Evolutionary conservation across 1,140 invertebrate species (phyloP).

Genomic region (Diprion similis): DNA sequence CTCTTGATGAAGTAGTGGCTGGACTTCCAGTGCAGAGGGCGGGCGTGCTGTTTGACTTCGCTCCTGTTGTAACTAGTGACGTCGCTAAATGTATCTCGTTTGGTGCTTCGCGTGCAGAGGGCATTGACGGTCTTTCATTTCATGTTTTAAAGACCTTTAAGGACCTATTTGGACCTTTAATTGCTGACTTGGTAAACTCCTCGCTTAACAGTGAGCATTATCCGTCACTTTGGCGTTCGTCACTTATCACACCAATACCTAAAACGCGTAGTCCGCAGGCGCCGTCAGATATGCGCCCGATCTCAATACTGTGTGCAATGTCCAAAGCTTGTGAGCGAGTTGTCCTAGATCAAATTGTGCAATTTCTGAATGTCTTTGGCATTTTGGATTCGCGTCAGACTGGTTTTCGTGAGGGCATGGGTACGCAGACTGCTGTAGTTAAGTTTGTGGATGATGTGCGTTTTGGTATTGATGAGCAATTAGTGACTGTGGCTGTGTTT

Average conservation of each 20-base stretch:
- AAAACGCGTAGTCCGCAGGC: neutral
- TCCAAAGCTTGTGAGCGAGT: neutral
- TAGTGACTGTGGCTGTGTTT: conserved; percentile 14
- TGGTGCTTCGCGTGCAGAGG: neutral
- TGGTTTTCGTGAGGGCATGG: conserved; percentile 17
- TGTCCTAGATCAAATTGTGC: neutral
- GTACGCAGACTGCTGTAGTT: conserved; percentile 14
- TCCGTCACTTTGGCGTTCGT: neutral
- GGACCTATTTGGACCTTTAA: neutral
- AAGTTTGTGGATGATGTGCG: conserved; percentile 14
- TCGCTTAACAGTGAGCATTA: neutral
- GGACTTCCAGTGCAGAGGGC: neutral
- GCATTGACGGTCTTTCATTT: neutral
- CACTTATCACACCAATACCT: neutral
- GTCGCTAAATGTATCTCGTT: neutral
- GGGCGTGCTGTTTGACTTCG: neutral
- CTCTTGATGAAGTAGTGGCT: neutral
- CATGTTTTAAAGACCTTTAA: neutral
- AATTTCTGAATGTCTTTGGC: conserved; percentile 10
- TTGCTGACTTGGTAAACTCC: neutral
- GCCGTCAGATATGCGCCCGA: neutral
- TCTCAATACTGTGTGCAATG: neutral
- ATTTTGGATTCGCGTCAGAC: conserved; percentile 17
- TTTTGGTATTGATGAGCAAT: conserved; percentile 7
- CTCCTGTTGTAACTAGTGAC: neutral